Base-by-base conservation (phyloP, 2,797 vertebrate species). In the Hozukius guyotensis region DNA sequence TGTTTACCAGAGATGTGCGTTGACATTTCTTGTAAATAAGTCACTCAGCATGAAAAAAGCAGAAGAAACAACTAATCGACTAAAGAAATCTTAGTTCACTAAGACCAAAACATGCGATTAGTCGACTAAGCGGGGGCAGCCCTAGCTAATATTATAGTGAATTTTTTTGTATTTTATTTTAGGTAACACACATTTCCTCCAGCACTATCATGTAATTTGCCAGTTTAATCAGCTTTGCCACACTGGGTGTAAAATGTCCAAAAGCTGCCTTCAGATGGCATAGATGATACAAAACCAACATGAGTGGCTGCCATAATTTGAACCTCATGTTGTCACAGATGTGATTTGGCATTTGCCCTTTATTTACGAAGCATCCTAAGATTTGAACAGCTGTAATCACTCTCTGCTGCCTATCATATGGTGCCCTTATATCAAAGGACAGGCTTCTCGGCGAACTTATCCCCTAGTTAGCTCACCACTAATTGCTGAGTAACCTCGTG, bases 401-500 rank as follows among this genome's bases (percentile, higher is more conserved):
- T 78, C 69, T 49, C 61, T 34, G 71, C 75, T 70, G 61, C 74
- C 73, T 75, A 73, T 89, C 85, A 79, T 71, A 84, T 52, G 78
- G 72, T 69, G 20, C 49, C 12, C 68, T 80, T 38, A 46, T 81
- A 88, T 93, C 88, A 90, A 86, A 85, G 62, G 24, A 57, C 49
- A 11, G 32, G 8, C 61, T 29, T 62, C 62, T 60, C 22, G 22
- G 63, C 76, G 69, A 75, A 82, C 81, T 65, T 64, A 55, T 46
- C 73, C 81, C 67, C 49, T n/a, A 52, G 49, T 69, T 34, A 18
- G 83, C 75, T 87, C 38, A 77, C 92, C 93, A 92, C 93, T 94
- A 94, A 95, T 93, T 94, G 88, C 89, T 78, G 49, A 74, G 79
- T 74, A 76, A 76, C 85, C 70, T 46, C 65, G 14, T 76, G 67